Base-by-base conservation (phyloP, 2,113 vertebrate genomes). In the Catharus bicknelli region DNA sequence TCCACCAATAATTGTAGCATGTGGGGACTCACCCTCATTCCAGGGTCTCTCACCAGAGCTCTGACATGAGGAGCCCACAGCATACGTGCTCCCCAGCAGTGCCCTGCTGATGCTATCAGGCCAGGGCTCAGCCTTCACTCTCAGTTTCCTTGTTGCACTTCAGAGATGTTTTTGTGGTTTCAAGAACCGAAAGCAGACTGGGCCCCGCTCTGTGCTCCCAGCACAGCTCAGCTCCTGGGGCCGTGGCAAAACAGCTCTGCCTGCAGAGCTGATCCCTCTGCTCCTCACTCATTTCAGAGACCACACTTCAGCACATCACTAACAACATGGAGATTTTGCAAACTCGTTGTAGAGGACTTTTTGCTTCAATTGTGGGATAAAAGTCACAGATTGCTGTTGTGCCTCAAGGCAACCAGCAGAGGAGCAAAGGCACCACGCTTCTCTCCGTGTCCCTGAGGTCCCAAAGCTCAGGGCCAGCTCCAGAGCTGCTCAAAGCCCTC, bases 101-200 rank as follows among this genome's bases (percentile, higher is more conserved):
- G 47, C 17, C 1, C 15, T 23, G 63, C 84, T 55, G 91, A 76
- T 91, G 68, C 17, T 83, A 90, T 90, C 90, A 21, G 34, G 45
- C 26, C 67, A 19, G 2, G 15, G 51, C 85, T 79, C 81, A 50
- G 77, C 7, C 86, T 62, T 13, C 15, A 32, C 11, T 64, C 93
- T 92, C 80, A 32, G 66, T 67, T 94, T 95, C 96, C 93, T 80
- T 5, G 34, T 25, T 85, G 77, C 78, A 51, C 67, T 76, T 94
- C 50, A 45, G 90, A 84, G 75, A 70, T 93, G 91, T 70, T 93
- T 96, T 74, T 91, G 93, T 93, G 94, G 95, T 94, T 94, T 96
- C 12, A 43, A 70, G 89, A 96, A 95, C 48, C 0, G 72, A 96
- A 95, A 96, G 78, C 9, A 88, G 79, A 27, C 29, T 53, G 30